Evolutionary conservation across 2,113 vertebrate genomes (phyloP).

Genomic region (Alectura lathami): DNA sequence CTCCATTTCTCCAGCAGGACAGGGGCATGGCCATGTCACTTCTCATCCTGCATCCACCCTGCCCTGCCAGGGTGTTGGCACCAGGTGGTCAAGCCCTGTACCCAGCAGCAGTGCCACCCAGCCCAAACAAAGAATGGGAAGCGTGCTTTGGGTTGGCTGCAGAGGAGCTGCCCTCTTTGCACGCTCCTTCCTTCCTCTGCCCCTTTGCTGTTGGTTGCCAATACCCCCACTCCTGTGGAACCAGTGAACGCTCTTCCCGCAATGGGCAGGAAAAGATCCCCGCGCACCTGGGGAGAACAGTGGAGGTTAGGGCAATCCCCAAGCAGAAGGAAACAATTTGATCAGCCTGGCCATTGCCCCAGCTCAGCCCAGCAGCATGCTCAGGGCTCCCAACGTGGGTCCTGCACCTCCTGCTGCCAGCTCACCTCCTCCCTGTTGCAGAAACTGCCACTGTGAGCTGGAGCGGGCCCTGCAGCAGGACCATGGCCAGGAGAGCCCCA

Average conservation of each 20-base stretch:
- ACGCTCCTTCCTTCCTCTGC: not conserved
- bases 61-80: not conserved
- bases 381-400: not conserved
- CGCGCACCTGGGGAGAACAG: not conserved
- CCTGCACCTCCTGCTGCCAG: not conserved
- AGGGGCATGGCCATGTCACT: not conserved
- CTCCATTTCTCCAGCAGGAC: not conserved
- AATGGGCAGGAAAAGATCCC: not conserved
- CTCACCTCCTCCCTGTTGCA: not conserved
- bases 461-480: not conserved
- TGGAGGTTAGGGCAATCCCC: not conserved
- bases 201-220: not conserved
- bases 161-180: not conserved
- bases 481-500: not conserved
- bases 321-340: not conserved
- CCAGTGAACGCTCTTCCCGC: not conserved
- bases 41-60: not conserved
- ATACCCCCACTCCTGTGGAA: not conserved
- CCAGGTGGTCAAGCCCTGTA: not conserved
- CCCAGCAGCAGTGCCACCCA: not conserved
- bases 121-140: not conserved
- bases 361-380: not conserved
- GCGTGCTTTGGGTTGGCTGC: fast-evolving
- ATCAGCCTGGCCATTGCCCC: not conserved
- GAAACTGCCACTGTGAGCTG: conserved; percentile 5